Evolutionary conservation across 2,888 invertebrate genomes (phyloP), one percentile per base, ranked within the genome.

Genomic region (Andrena bicolor): DNA sequence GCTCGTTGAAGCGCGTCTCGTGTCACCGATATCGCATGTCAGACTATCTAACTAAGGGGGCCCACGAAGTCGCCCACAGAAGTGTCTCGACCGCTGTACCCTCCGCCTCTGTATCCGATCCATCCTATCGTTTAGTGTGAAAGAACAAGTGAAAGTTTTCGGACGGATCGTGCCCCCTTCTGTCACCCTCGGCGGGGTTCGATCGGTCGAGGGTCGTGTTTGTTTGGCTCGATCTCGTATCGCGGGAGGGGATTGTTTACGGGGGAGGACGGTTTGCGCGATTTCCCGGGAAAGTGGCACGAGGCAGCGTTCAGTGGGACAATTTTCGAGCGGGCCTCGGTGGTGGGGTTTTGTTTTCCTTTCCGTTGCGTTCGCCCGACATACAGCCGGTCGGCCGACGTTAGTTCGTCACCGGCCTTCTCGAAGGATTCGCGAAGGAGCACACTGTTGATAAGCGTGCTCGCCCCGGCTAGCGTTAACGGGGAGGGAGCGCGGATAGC

Each of bases 1-100:
- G 90, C 85, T 76, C 86, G 76, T 41, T 81, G 83, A 86, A 80
- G 82, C 88, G 85, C 83, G 88, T 86, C 86, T 80, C 82, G 86
- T 86, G 84, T 78, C 86, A 79, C 28, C 72, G 65, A 65, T 72
- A 58, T 20, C 64, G 60, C 69, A 51, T 77, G 53, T 82, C 77
- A 23, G 26, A 56, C 66, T 60, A 72, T 41, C 76, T 58, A 20
- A 26, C 76, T 51, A n/a, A 26, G 10, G 41, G 28, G 28, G 63
- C 32, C 53, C 60, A 48, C 53, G 6, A 16, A 56, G 56, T 65
- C 65, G 13, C n/a, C 10, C 48, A 20, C 23, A 6, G 30, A 26
- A 32, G 23, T 48, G 41, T 20, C 20, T 41, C 63, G 70, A 53
- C 16, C 41, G 70, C 26, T 20, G 20, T 60, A 28, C 61, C 10